Percentiles rank a stretch among this genome's conserved stretches.
phyloP scores from a whole-genome alignment of 2,888 invertebrate genomes.

The Sminthurides aquaticus region DNA sequence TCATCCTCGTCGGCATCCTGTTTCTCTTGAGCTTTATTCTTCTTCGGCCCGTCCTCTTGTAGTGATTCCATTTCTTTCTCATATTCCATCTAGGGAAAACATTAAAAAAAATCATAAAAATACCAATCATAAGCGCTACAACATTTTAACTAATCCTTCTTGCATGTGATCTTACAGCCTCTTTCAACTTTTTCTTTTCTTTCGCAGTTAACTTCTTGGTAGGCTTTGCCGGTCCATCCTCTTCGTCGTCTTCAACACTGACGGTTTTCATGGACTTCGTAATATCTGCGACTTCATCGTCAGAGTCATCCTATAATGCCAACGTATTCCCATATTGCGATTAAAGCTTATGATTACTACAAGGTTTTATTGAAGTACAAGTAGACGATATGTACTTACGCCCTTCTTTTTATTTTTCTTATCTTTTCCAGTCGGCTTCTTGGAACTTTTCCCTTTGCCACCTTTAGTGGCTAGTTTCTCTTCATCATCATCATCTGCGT shows the following conservation, averaged over 20 bases:
- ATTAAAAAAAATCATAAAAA: not conserved
- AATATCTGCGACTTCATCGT: conserved; percentile 6
- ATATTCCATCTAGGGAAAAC: conserved; percentile 9
- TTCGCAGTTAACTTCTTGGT: conserved; percentile 12
- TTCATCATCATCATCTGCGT: conserved; percentile 18
- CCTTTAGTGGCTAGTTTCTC: conserved; percentile 9
- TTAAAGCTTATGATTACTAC: not conserved
- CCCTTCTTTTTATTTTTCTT: too few relatives aligned
- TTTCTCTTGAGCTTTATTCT: not conserved
- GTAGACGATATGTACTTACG: not conserved
- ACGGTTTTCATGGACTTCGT: conserved; percentile 1
- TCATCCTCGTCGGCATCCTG: conserved; percentile 7
- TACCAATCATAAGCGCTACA: not conserved
- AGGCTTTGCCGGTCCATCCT: conserved; percentile 7
- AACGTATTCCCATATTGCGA: too few relatives aligned
- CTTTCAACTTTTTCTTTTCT: conserved; percentile 7
- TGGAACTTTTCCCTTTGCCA: not conserved
- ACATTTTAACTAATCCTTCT: conserved; percentile 2
- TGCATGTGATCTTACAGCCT: conserved; percentile 6
- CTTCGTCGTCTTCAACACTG: conserved; percentile 1
- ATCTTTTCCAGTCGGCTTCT: not conserved
- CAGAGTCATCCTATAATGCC: conserved; percentile 4
- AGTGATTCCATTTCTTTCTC: conserved; percentile 16
- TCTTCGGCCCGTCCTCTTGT: conserved; percentile 1
- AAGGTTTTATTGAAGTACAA: not conserved